A percentile compares a stretch with the other conserved stretches of the same genome.
Conservation (phyloP, 2,888 invertebrate species). For the Embidobia sp. region DNA sequence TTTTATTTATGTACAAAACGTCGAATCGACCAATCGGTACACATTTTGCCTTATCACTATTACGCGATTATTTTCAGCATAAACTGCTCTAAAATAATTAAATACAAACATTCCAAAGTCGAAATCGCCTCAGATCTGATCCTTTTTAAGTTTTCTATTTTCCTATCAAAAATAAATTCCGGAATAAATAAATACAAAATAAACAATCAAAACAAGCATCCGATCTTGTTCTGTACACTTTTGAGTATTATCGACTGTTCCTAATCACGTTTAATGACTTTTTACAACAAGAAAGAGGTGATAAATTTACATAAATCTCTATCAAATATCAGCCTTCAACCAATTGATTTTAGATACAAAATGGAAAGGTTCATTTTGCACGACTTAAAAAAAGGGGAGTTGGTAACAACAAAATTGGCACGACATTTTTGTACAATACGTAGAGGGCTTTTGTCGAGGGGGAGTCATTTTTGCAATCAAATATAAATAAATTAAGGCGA, state of each 20-base stretch:
- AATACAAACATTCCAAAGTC: no score
- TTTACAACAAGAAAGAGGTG: background rate
- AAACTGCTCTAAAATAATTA: no score
- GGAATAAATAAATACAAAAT: conserved; percentile 32
- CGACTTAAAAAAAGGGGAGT: no score
- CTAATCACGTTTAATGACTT: no score
- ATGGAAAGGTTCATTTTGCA: background rate
- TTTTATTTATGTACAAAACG: no score
- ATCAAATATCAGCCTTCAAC: conserved; percentile 21
- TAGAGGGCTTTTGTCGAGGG: background rate
- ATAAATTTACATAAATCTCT: conserved; percentile 11
- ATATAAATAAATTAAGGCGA: conserved; percentile 43
- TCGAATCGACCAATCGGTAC: no score
- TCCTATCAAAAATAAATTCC: conserved; percentile 8
- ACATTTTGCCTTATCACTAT: background rate
- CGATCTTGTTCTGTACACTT: conserved; percentile 16
- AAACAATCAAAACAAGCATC: conserved; percentile 21
- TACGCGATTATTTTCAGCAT: background rate
- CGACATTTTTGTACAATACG: conserved; percentile 23
- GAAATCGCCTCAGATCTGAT: conserved; percentile 8
- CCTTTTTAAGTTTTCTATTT: background rate
- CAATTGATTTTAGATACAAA: conserved; percentile 7
- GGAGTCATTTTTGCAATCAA: background rate
- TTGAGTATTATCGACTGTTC: conserved; percentile 40
- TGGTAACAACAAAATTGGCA: no score